These are phyloP conservation scores for Pimpla rufipes DNA, from an alignment of 2,888 invertebrate species.

Conservation along the genomic window DNA sequence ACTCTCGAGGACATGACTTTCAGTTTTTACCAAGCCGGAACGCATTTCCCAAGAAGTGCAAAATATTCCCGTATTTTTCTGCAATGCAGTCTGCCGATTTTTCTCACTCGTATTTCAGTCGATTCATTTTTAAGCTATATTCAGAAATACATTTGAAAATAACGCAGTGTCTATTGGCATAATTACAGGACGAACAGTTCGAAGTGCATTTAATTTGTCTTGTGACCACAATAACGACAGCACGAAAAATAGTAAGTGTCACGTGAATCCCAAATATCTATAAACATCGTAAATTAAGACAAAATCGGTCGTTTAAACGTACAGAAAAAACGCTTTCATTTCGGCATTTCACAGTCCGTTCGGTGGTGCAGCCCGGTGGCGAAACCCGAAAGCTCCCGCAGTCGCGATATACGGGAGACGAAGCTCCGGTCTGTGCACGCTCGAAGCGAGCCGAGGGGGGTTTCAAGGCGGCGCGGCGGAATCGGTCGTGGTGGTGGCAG, in stretches of 20 bases:
- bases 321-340: background rate
- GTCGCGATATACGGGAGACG: slow-evolving; percentile 54
- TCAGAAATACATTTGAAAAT: background rate
- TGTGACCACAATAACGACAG: too few species aligned
- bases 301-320: background rate
- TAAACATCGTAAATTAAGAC: background rate
- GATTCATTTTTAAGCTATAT: background rate
- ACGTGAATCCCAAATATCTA: background rate
- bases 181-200: too few species aligned
- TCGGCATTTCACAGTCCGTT: slow-evolving; percentile 69
- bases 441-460: slow-evolving; percentile 51
- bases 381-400: slow-evolving; percentile 74
- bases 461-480: slow-evolving; percentile 64
- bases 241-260: background rate
- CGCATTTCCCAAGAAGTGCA: background rate
- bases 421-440: slow-evolving; percentile 51
- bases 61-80: background rate
- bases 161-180: too few species aligned
- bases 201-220: too few species aligned
- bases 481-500: slow-evolving; percentile 69
- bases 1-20: slow-evolving; percentile 16
- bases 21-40: background rate
- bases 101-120: background rate
- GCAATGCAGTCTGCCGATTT: background rate
- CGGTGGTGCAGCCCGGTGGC: slow-evolving; percentile 82